Base-by-base conservation (phyloP, 1,140 invertebrate genomes). In the Drosophila pachea region DNA sequence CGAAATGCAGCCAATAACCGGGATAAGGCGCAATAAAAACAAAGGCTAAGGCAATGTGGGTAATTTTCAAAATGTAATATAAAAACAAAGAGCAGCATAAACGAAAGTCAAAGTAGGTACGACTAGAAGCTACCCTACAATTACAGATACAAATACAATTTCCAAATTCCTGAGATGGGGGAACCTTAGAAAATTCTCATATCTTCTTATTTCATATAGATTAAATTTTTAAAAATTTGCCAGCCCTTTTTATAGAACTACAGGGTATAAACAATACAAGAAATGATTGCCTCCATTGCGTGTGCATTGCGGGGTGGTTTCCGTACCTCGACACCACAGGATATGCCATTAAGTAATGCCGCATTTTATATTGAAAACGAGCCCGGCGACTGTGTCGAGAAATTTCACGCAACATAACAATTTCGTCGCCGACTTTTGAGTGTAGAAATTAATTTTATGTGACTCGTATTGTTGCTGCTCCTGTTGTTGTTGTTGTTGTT, bases 401-500 rank as follows among this genome's bases (percentile, higher is more conserved):
- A 75, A 84, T 74, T 75, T 67, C 79, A 69, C 63, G 66, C 76
- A 75, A 84, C 86, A 84, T 84, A 84, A 71, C 79, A 62, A 84
- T 84, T 84, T 84, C 47, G 61, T 75, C 63, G 58, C 43, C 58
- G 68, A 70, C 53, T 64, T 70, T 53, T 33, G 73, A 72, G 53
- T 76, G 79, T 76, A 62, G 79, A 84, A 84, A 84, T 84, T 79
- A 84, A 84, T 84, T 86, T 84, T 74, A 86, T 84, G 81, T 68
- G 66, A 49, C 60, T 63, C 45, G 56, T 12, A 35, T 45, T 32
- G 38, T 32, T 55, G 49, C 35, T 38, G 35, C 35, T 38, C 7
- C 35, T 7, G 36, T 9, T 38, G 36, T 38, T 38, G 36, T 42
- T 35, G 43, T 49, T 52, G 59, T 52, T 56, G 60, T 69, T 68